Conservation (phyloP, 1,140 invertebrate genomes). For the Polyergus mexicanus region DNA sequence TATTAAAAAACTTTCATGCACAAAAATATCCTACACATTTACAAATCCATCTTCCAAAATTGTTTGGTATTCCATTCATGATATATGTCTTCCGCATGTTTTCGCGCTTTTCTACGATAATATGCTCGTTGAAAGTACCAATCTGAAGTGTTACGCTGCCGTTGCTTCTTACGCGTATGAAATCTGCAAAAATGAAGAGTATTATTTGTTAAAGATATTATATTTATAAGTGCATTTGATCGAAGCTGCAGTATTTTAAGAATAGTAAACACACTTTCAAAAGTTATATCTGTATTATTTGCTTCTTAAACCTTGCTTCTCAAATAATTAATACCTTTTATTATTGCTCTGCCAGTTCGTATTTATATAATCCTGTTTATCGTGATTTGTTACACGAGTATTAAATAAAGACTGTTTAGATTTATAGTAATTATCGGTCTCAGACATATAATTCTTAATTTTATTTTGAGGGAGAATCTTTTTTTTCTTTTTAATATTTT, state of each 20-base stretch:
- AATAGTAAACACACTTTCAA: too few relatives aligned
- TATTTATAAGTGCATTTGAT: background rate
- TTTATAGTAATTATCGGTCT: background rate
- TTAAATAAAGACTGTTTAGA: background rate
- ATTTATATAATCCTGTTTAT: slow-evolving; percentile 1
- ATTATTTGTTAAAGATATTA: slow-evolving; percentile 6
- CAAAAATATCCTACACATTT: background rate
- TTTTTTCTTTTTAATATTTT: background rate
- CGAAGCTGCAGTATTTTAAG: too few relatives aligned
- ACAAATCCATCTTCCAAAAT: background rate
- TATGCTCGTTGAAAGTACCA: slow-evolving; percentile 36
- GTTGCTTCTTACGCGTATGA: background rate
- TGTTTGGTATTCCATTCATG: background rate
- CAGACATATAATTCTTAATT: background rate
- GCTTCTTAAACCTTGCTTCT: background rate
- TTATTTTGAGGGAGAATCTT: background rate
- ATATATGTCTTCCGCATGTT: background rate
- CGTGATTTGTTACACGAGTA: background rate
- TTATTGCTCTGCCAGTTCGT: background rate
- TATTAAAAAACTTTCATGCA: background rate
- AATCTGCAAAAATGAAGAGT: background rate
- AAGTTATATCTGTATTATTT: background rate
- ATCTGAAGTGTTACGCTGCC: background rate
- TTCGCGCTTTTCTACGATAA: slow-evolving; percentile 37
- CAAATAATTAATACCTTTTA: slow-evolving; percentile 15